Base-by-base conservation (phyloP, 2,888 invertebrate species). In the Dione vanillae region DNA sequence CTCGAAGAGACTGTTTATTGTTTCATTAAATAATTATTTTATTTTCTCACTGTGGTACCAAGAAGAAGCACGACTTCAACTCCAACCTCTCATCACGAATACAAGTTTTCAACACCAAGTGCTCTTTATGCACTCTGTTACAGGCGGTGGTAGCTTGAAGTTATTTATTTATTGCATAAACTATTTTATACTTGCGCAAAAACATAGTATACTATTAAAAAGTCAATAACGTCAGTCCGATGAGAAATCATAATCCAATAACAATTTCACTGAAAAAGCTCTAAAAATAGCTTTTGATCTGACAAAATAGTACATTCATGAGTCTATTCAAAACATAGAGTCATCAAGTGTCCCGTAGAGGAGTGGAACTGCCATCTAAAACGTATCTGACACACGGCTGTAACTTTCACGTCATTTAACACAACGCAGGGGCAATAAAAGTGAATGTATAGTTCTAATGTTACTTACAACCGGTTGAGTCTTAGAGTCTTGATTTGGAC, bases 321-420 rank as follows among this genome's bases (percentile, higher is more conserved):
- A 61, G 43, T n/a, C 43, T 20, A 61, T 61, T 61, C 20, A 61
- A 43, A 61, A 61, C 59, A 61, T 45, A 20, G 19, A 61, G 43
- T 27, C 20, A n/a, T 61, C 59, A n/a, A 14, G 43, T 43, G 59
- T 43, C 59, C n/a, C 27, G 20, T 27, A 27, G 43, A 61, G 43
- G 10, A n/a, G 35, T n/a, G 35, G 47, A 43, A 65, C 41, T 54
- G 43, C 16, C 54, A 43, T 52, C 41, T 65, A 52, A 65, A 43
- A 43, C 52, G 65, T 65, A 65, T 65, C 65, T 52, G 65, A 65
- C 65, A 65, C 65, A 35, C 41, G 52, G 20, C 27, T 20, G 65
- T 65, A 52, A 65, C 27, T 65, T 45, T 52, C 65, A 14, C 43
- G 43, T 54, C 65, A 20, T 65, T 52, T 54, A 43, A 40, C 65